phyloP scores from a whole-genome alignment of 2,888 invertebrate species.

The Hirtodrosophila trivittata region DNA sequence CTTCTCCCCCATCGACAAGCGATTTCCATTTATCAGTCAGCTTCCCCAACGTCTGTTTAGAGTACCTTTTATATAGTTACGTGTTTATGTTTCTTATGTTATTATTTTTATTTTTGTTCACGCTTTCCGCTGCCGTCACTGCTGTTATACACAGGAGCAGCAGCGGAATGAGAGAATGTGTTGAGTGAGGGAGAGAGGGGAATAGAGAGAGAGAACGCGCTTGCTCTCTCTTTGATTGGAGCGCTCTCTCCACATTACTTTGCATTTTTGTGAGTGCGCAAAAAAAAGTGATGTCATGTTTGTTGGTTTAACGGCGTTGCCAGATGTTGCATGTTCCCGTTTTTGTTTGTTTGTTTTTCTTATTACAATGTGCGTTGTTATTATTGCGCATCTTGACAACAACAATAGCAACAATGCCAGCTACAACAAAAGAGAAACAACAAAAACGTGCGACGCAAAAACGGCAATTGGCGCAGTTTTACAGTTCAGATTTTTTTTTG shows the following conservation, averaged over 20 bases:
- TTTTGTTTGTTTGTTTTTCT: conserved; percentile 48
- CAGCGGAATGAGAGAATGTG: conserved; percentile 8
- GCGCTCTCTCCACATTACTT: conserved; percentile 52
- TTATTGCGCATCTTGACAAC: conserved; percentile 56
- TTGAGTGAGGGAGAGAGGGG: not conserved
- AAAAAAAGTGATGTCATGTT: conserved; percentile 81
- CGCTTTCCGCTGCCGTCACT: conserved; percentile 49
- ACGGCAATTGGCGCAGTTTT: conserved; percentile 47
- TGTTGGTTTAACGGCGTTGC: conserved; percentile 73
- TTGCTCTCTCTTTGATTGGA: conserved; percentile 14
- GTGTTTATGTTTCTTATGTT: conserved; percentile 74
- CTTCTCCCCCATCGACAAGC: conserved; percentile 3
- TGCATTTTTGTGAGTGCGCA: conserved; percentile 73
- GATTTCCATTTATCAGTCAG: conserved; percentile 56
- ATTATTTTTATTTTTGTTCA: conserved; percentile 69
- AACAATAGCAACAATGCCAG: conserved; percentile 11
- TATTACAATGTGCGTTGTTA: conserved; percentile 53
- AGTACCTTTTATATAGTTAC: conserved; percentile 69
- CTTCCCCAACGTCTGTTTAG: conserved; percentile 40
- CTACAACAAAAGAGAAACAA: not conserved
- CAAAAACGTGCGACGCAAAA: conserved; percentile 31
- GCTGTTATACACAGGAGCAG: conserved; percentile 55
- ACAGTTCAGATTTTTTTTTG: conserved; percentile 29
- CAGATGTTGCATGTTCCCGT: conserved; percentile 61
- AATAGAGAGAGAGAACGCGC: conserved; percentile 19